Conservation (phyloP, 2,797 vertebrate species). For the Acanthurus lineatus region DNA sequence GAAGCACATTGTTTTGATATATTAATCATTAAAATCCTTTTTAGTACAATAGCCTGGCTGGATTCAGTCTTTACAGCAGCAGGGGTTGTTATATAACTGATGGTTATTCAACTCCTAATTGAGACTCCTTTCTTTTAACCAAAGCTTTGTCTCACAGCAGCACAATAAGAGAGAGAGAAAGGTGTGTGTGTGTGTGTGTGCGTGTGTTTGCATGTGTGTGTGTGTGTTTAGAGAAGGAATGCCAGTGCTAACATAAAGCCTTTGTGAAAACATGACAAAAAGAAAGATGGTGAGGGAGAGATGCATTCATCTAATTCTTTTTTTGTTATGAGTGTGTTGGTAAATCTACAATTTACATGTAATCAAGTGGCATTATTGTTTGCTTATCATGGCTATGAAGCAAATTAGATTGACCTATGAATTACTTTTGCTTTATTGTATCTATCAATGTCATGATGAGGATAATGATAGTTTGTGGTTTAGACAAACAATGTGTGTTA, state of each 20-base stretch:
- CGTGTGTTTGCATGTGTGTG: not conserved
- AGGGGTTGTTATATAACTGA: slow-evolving; percentile 45
- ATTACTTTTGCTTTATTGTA: not conserved
- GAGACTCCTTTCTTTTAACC: slow-evolving; percentile 40
- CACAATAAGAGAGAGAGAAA: slow-evolving; percentile 24
- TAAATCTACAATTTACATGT: not conserved
- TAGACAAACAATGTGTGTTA: not conserved
- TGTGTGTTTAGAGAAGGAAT: not conserved
- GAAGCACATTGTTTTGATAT: slow-evolving; percentile 32
- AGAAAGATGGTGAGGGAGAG: not conserved
- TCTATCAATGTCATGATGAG: not conserved
- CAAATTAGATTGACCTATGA: not conserved
- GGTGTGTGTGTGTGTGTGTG: slow-evolving; percentile 3
- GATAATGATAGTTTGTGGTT: not conserved
- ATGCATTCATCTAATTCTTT: not conserved
- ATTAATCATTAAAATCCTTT: slow-evolving; percentile 22
- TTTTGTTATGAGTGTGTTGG: not conserved
- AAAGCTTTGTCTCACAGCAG: slow-evolving; percentile 36
- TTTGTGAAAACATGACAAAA: not conserved
- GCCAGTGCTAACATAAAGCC: not conserved
- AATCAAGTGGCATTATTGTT: not conserved
- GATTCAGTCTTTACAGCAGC: slow-evolving; percentile 34
- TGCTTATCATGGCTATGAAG: not conserved
- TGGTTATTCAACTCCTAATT: slow-evolving; percentile 43
- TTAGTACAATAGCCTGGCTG: slow-evolving; percentile 14